Base-by-base conservation (phyloP, 2,888 invertebrate genomes). In the Epinotia ramella region DNA sequence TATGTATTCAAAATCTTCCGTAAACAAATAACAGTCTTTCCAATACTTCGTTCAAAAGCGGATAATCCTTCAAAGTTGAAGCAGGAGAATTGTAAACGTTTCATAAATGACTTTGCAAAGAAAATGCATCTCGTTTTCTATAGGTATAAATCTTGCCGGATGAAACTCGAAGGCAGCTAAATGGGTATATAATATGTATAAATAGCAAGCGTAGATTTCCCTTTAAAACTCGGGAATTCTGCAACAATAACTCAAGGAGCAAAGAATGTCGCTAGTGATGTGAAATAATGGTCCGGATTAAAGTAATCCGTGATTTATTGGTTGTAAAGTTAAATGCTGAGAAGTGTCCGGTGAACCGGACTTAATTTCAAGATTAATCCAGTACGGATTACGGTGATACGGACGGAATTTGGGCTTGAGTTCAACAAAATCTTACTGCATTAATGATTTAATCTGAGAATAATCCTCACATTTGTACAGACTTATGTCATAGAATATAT, bases 131-230 rank as follows among this genome's bases (percentile, higher is more conserved):
- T 59, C 11, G 28, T 46, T 28, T n/a, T 18, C 66, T 60, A 73
- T n/a, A n/a, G n/a, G n/a, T n/a, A n/a, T 60, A 60, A 73, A 73
- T 66, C 49, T 60, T 2, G n/a, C 33, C 3, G 65, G 7, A 44
- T 24, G 33, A 59, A 66, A 66, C 66, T 66, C 33, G 33, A 73
- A 73, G 65, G 18, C 72, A 13, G 59, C 60, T 66, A 69, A 73
- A 66, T 66, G 40, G 66, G 60, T n/a, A n/a, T 53, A 60, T 74
- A 46, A 60, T 74, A 46, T 59, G 69, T 70, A 74, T 70, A 74
- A 64, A 74, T 69, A 74, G 56, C 68, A 16, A 63, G 18, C 71
- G 56, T 18, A 59, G 18, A 70, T 70, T 64, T 73, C 63, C 69
- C 57, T 74, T 49, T 66, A 57, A 63, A 64, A 59, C 64, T 69